Evolutionary conservation across 1,140 invertebrate genomes (phyloP).

Genomic region (Formica selysi): DNA sequence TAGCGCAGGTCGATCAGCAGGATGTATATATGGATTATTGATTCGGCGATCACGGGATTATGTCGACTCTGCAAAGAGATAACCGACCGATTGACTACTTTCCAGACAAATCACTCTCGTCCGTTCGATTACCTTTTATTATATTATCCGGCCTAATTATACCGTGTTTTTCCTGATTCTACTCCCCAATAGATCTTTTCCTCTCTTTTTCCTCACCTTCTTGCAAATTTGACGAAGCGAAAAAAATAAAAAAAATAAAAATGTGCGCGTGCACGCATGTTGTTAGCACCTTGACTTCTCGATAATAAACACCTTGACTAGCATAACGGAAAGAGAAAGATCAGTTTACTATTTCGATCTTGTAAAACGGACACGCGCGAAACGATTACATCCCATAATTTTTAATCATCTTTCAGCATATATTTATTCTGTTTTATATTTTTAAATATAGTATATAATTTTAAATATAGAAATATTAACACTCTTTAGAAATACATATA

Average conservation of each 20-base stretch:
- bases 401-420: not conserved
- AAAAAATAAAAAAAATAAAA: not conserved
- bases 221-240: constrained; percentile 2
- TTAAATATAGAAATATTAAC: constrained; percentile 10
- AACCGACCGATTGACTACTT: constrained; percentile 41
- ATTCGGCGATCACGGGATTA: constrained; percentile 34
- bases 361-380: not conserved
- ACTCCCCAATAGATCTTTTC: not conserved
- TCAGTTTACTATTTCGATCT: constrained; percentile 21
- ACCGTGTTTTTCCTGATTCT: not conserved
- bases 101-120: constrained; percentile 20
- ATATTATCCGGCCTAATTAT: constrained; percentile 21
- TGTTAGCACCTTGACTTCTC: constrained; percentile 43
- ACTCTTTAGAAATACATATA: constrained; percentile 8
- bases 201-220: not conserved
- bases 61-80: constrained; percentile 33
- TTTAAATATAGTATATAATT: constrained; percentile 9
- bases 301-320: constrained; percentile 33
- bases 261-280: not conserved
- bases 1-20: not conserved
- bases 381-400: not conserved
- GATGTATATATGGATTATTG: constrained; percentile 31
- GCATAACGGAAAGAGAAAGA: not conserved
- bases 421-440: not conserved
- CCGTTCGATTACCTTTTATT: constrained; percentile 34